These are phyloP conservation scores for Drosophila prolongata DNA, from an alignment of 2,888 invertebrate species.

Conservation along the genomic window DNA sequence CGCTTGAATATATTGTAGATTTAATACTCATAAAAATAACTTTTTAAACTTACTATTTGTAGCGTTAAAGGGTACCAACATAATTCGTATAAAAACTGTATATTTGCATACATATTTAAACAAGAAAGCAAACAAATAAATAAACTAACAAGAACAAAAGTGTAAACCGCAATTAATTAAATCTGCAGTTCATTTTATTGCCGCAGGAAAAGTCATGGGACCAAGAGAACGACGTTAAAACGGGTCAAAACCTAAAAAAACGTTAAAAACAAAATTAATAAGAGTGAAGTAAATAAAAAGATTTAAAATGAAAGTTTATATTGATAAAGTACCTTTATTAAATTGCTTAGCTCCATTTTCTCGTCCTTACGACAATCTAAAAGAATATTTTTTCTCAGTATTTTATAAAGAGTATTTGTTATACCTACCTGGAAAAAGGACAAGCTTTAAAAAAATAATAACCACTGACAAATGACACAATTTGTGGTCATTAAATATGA, in stretches of 20 bases:
- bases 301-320: not conserved
- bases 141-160: conserved; percentile 3
- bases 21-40: not conserved
- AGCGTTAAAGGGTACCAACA: not conserved
- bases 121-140: conserved; percentile 1
- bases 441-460: not conserved
- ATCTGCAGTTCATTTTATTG: conserved; percentile 26
- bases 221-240: not conserved
- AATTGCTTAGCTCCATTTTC: too few species aligned
- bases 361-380: too few species aligned
- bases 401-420: not conserved
- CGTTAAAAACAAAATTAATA: too few species aligned
- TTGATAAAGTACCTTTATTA: too few species aligned
- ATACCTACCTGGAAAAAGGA: too few species aligned
- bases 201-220: not conserved
- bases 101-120: not conserved
- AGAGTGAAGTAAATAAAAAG: not conserved
- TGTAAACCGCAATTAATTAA: conserved; percentile 38
- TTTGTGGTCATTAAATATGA: conserved; percentile 1
- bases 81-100: too few species aligned
- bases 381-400: not conserved
- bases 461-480: not conserved
- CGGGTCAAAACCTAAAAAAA: not conserved
- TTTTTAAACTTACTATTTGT: too few species aligned
- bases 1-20: not conserved